A percentile compares a stretch with the other conserved stretches of the same genome.
Evolutionary conservation across 2,113 vertebrate species (phyloP).

Genomic region (Brevimyrus niger): DNA sequence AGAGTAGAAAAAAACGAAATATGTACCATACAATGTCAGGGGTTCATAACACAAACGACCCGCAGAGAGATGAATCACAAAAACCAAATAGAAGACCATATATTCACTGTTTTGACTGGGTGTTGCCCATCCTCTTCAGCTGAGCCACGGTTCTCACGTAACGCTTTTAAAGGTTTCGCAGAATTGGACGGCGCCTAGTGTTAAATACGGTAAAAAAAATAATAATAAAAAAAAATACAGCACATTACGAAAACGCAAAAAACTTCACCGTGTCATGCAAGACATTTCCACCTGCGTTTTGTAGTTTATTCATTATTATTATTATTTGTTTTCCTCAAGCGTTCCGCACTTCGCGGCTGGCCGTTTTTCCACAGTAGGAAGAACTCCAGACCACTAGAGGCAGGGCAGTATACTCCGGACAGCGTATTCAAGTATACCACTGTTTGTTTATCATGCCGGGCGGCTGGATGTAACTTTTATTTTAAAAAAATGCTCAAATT

Average conservation of each 20-base stretch:
- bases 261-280: background rate
- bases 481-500: background rate
- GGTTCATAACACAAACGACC: too few species aligned
- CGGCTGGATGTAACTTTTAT: background rate
- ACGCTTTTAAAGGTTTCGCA: background rate
- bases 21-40: too few species aligned
- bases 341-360: background rate
- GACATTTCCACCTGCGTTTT: background rate
- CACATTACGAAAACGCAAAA: background rate
- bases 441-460: background rate
- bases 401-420: background rate
- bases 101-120: too few species aligned
- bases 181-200: background rate
- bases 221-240: too few species aligned
- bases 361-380: background rate
- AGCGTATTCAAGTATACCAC: background rate
- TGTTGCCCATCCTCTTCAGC: background rate
- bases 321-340: background rate
- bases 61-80: too few species aligned
- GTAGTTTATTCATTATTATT: background rate
- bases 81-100: too few species aligned
- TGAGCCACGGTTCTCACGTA: too few species aligned
- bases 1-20: too few species aligned
- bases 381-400: background rate
- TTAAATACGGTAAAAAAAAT: background rate